Base-by-base conservation (phyloP, 2,113 vertebrate species). In the Cryptotis parvus region DNA sequence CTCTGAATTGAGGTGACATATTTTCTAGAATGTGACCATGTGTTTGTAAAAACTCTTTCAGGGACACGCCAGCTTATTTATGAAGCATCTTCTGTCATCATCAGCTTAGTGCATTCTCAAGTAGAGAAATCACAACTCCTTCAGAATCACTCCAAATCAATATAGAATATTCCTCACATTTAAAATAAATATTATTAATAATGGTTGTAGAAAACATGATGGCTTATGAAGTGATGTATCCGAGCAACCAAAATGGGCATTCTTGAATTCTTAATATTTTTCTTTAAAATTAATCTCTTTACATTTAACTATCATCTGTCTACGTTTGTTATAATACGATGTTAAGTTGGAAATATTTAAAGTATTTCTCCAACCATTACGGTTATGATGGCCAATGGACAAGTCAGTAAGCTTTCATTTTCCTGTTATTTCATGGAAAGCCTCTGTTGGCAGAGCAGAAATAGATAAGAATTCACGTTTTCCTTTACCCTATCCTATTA, bases 261-360 rank as follows among this genome's bases (percentile, higher is more conserved):
- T 83, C 87, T n/a, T 55, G 45, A 12, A 91, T 33, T 70, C 26
- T 90, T 82, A 70, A 33, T 3, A 1, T 78, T 91, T 89, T 77
- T 41, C 66, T 87, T 87, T 77, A 84, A 81, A 79, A 73, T 88
- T 24, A n/a, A 74, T 69, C 7, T 74, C 14, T 93, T 92, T 84
- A 29, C 45, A 74, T 49, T 82, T 33, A 73, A 31, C 12, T 5
- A 35, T 73, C 0, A 14, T 41, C 24, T 76, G 52, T 72, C 92
- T 87, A 87, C 72, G 11, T 73, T 84, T 84, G 55, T 81, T 80
- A 29, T 39, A 86, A 55, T 55, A 15, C 52, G 20, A 22, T 55
- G 20, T 9, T 55, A 55, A 55, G 52, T 55, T 55, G 18, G 52
- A 15, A 55, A 10, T 55, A 55, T 55, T 84, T 86, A 65, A 72